Percentiles rank a stretch among this genome's conserved stretches.
phyloP scores from a whole-genome alignment of 2,113 vertebrate species.

The Xenopus borealis region DNA sequence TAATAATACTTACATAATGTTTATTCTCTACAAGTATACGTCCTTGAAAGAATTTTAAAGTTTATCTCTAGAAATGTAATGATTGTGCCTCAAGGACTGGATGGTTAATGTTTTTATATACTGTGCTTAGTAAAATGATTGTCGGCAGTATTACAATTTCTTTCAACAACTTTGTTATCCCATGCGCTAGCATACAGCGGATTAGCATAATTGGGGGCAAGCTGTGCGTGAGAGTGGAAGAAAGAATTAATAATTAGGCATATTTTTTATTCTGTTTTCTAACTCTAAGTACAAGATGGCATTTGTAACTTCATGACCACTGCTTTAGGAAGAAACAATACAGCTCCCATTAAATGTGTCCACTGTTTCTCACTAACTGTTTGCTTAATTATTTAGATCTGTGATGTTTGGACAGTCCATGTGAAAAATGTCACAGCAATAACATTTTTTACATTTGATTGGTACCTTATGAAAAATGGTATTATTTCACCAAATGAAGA shows the following conservation, averaged over 20 bases:
- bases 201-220: conserved; percentile 32
- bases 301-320: neutral
- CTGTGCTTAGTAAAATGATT: neutral
- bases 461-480: too few species aligned
- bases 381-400: conserved; percentile 10
- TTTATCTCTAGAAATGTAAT: too few species aligned
- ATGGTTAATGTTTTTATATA: too few species aligned
- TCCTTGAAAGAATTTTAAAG: too few species aligned
- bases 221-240: conserved; percentile 10
- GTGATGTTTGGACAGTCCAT: neutral
- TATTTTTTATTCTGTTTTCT: conserved; percentile 3
- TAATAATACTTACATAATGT: too few species aligned
- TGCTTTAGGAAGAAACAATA: conserved; percentile 20
- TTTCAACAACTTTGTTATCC: conserved; percentile 4
- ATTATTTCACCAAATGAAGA: too few species aligned
- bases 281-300: conserved; percentile 9
- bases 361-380: neutral
- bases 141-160: neutral
- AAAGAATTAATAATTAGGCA: conserved; percentile 23
- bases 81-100: too few species aligned
- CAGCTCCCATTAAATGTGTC: conserved; percentile 1
- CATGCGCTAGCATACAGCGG: neutral
- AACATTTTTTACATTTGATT: too few species aligned
- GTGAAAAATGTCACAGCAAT: neutral
- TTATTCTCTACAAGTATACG: too few species aligned